Base-by-base conservation (phyloP, 2,797 vertebrate species). In the Onychomys torridus region DNA sequence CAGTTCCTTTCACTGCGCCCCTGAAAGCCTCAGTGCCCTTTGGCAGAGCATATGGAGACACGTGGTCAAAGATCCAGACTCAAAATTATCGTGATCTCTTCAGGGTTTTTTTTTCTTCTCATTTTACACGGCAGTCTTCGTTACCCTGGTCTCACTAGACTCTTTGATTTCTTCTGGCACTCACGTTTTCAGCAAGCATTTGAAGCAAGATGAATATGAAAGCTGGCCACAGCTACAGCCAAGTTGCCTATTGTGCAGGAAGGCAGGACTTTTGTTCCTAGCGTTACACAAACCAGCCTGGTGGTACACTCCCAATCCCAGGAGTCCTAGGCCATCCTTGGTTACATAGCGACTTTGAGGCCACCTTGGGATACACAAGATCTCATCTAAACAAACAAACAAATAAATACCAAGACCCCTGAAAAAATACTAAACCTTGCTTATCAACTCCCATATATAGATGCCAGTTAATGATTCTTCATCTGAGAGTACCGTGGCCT, bases 201-300 rank as follows among this genome's bases (percentile, higher is more conserved):
- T 93, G 12, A 82, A 89, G 59, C 34, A 84, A 81, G 73, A 90
- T 67, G 73, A 95, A 77, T 73, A 67, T 3, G 52, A 14, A 13
- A 29, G 16, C 40, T 46, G n/a, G 23, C n/a, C 21, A 40, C 16
- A 10, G n/a, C 5, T 21, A 52, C 46, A 71, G 25, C n/a, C 49
- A n/a, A 52, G 82, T 5, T 69, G 40, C 34, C 34, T 11, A 6
- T 8, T 29, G 6, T 32, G 9, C 25, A 52, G 12, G 40, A 73
- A 55, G 25, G 9, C 49, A 57, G 25, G 49, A 14, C 13, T 87
- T 57, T 40, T 25, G 71, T 40, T 19, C 67, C 59, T 7, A 21
- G n/a, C 0, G 32, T 8, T 13, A 32, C 16, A 57, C 4, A 55
- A 86, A 55, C 11, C 46, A 49, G 17, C 32, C 32, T 52, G 34